Base-by-base conservation (phyloP, 2,113 vertebrate species). In the Periophthalmodon schlosseri region DNA sequence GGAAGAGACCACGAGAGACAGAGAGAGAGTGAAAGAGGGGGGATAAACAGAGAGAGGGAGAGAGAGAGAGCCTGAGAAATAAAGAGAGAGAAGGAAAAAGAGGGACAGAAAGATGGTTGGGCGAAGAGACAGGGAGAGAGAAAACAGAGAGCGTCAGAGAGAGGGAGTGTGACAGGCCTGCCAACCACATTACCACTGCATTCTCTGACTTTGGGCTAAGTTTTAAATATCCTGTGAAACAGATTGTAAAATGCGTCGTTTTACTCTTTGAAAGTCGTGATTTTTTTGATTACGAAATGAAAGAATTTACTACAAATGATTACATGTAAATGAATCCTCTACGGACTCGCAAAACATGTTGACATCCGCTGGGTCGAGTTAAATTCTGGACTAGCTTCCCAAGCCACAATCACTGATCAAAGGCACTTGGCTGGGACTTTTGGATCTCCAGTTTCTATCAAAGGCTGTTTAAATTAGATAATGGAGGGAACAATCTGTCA, bases 1-100 rank as follows among this genome's bases (percentile, higher is more conserved):
- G n/a, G n/a, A n/a, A n/a, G n/a, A n/a, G n/a, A n/a, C n/a, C n/a
- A n/a, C n/a, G n/a, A n/a, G n/a, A n/a, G n/a, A n/a, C n/a, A 89
- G 78, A 86, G 86, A 87, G 82, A 85, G 49, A 50, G 49, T n/a
- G 18, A 15, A 50, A n/a, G n/a, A n/a, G n/a, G n/a, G n/a, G n/a
- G n/a, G 50, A 52, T 18, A n/a, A 18, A 52, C 2, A 20, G 18
- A 1, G 49, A 50, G 49, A 50, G 15, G 6, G 15, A 18, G 4
- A 50, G 49, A 18, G 3, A 18, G 15, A 5, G 50, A 9, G 89
- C n/a, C n/a, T n/a, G n/a, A n/a, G n/a, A n/a, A n/a, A n/a, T n/a
- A n/a, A n/a, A n/a, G n/a, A n/a, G n/a, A n/a, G 34, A 36, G 3
- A 36, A 36, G 6, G 34, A 36, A 88, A 89, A 77, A 86, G 86